phyloP scores from a whole-genome alignment of 2,113 vertebrate genomes.

The Heterotilapia buettikoferi region DNA sequence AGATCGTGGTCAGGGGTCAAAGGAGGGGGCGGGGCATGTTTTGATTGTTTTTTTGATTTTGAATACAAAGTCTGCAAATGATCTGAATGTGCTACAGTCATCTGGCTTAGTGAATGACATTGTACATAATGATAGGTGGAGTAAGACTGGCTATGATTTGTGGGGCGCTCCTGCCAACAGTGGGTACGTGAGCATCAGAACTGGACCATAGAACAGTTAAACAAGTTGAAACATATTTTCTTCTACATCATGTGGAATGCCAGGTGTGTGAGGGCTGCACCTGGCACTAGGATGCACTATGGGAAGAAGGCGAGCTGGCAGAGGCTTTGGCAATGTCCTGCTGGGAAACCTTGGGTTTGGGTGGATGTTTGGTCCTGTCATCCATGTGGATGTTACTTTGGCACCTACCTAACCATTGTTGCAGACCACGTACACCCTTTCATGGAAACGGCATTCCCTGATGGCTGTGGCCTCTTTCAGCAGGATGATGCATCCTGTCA shows the following conservation, averaged over 20 bases:
- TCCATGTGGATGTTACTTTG: background rate
- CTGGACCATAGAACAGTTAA: background rate
- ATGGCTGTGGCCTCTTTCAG: background rate
- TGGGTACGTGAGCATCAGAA: background rate
- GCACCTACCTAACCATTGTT: background rate
- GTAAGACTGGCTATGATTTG: background rate
- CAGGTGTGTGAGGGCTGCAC: background rate
- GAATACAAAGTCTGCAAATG: background rate
- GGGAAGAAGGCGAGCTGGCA: background rate
- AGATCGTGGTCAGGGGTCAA: background rate
- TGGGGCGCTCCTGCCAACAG: background rate
- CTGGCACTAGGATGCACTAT: background rate
- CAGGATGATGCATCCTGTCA: background rate
- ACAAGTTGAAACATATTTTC: background rate
- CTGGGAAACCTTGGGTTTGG: background rate
- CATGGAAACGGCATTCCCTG: background rate
- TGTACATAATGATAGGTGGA: background rate
- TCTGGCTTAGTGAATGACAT: fast-evolving
- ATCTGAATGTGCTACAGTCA: background rate
- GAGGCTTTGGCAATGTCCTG: background rate
- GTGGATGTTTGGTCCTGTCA: background rate
- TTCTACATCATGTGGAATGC: fast-evolving
- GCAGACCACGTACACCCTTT: background rate
- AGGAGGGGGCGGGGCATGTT: background rate
- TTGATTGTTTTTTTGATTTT: background rate